These are phyloP conservation scores for Oryzaephilus surinamensis DNA, from an alignment of 1,140 invertebrate genomes.

Conservation along the genomic window DNA sequence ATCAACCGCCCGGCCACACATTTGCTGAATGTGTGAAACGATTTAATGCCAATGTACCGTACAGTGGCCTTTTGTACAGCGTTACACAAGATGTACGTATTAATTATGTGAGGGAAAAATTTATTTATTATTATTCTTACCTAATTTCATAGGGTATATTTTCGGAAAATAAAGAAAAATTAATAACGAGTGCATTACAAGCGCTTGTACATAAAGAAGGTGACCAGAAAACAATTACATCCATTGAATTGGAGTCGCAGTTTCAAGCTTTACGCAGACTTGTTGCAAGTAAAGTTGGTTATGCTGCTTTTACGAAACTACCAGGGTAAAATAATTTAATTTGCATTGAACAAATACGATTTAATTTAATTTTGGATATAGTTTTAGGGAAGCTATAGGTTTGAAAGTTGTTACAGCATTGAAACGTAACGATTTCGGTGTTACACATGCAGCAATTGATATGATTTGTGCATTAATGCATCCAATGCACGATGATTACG, in stretches of 20 bases:
- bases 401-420: conserved; percentile 84
- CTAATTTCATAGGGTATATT: conserved; percentile 66
- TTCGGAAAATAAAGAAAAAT: conserved; percentile 96
- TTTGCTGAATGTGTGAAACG: conserved; percentile 67
- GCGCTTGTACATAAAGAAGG: conserved; percentile 63
- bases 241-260: conserved; percentile 75
- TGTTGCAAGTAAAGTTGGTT: conserved; percentile 95
- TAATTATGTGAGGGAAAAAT: not conserved
- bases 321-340: conserved; percentile 51
- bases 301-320: conserved; percentile 87
- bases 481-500: conserved; percentile 96
- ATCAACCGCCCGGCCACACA: conserved; percentile 45
- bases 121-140: not conserved
- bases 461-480: conserved; percentile 97
- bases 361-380: conserved; percentile 32
- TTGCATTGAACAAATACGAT: not conserved
- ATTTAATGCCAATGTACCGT: conserved; percentile 96
- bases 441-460: conserved; percentile 93
- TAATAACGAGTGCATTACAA: conserved; percentile 74
- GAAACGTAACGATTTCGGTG: conserved; percentile 75
- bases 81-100: conserved; percentile 86
- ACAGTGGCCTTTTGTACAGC: conserved; percentile 93
- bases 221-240: conserved; percentile 47
- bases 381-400: conserved; percentile 91
- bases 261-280: conserved; percentile 89